These are phyloP conservation scores for Epicampocera succincta DNA, from an alignment of 2,888 invertebrate species.

Conservation along the genomic window DNA sequence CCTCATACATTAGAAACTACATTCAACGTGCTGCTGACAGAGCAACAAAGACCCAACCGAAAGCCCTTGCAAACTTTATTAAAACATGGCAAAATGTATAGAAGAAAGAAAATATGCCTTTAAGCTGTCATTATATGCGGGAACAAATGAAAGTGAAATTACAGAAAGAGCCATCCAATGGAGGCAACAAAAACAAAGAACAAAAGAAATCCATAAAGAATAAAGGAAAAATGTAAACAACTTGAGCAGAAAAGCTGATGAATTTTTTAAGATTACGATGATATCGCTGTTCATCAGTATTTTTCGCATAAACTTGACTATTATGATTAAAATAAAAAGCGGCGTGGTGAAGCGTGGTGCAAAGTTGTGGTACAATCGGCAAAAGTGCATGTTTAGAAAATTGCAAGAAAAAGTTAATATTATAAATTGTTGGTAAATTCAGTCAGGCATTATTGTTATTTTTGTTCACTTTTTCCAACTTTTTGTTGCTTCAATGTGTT, in stretches of 20 bases:
- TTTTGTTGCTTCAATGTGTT: neutral
- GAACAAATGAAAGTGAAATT: conserved; percentile 68
- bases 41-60: neutral
- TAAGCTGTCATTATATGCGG: conserved; percentile 45
- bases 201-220: conserved; percentile 35
- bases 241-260: conserved; percentile 54
- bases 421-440: conserved; percentile 27
- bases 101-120: conserved; percentile 54
- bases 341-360: conserved; percentile 34
- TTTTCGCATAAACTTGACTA: conserved; percentile 16
- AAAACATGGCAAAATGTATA: neutral
- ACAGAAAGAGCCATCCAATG: conserved; percentile 28
- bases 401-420: neutral
- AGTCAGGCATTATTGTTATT: conserved; percentile 25
- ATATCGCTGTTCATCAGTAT: conserved; percentile 5
- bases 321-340: conserved; percentile 14
- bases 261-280: conserved; percentile 44
- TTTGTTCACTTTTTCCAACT: neutral
- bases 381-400: conserved; percentile 38
- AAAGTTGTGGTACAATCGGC: conserved; percentile 10
- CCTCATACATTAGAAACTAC: conserved; percentile 34
- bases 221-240: conserved; percentile 49
- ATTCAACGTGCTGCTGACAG: conserved; percentile 17
- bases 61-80: conserved; percentile 26
- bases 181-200: conserved; percentile 14